A percentile compares a stretch with the other conserved stretches of the same genome.
Evolutionary conservation across 2,888 invertebrate species (phyloP).

Genomic region (Adela reaumurella): DNA sequence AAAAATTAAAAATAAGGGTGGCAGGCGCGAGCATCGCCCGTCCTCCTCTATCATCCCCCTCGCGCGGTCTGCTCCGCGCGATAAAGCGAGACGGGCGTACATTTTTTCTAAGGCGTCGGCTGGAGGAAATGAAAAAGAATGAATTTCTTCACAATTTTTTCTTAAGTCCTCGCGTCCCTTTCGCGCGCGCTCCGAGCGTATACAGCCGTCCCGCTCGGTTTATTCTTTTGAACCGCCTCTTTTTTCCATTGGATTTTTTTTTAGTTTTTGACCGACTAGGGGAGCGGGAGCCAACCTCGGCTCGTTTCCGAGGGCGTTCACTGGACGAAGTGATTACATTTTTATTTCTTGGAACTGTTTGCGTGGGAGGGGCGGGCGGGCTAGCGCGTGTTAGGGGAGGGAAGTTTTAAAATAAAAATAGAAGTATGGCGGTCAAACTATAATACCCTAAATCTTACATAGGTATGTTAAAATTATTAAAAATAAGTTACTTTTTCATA

Average conservation of each 20-base stretch:
- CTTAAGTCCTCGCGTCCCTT: constrained; percentile 38
- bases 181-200: constrained; percentile 26
- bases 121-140: constrained; percentile 55
- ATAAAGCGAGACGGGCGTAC: constrained; percentile 40
- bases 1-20: constrained; percentile 51
- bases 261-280: constrained; percentile 31
- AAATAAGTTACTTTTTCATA: no score
- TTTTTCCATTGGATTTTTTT: constrained; percentile 42
- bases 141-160: constrained; percentile 53
- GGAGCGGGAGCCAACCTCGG: no score
- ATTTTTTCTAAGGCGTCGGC: constrained; percentile 44
- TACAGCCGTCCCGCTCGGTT: constrained; percentile 27
- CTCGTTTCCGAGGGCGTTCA: no score
- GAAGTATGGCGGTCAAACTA: no score
- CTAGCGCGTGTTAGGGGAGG: no score
- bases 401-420: no score
- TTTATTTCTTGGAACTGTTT: no score
- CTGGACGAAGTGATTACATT: no score
- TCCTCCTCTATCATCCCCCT: constrained; percentile 44
- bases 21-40: constrained; percentile 32
- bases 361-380: no score
- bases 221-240: constrained; percentile 49
- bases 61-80: constrained; percentile 29
- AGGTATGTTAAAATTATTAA: no score
- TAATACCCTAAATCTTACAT: no score